Evolutionary conservation across 2,797 vertebrate genomes (phyloP).

Genomic region (Coilia nasus): DNA sequence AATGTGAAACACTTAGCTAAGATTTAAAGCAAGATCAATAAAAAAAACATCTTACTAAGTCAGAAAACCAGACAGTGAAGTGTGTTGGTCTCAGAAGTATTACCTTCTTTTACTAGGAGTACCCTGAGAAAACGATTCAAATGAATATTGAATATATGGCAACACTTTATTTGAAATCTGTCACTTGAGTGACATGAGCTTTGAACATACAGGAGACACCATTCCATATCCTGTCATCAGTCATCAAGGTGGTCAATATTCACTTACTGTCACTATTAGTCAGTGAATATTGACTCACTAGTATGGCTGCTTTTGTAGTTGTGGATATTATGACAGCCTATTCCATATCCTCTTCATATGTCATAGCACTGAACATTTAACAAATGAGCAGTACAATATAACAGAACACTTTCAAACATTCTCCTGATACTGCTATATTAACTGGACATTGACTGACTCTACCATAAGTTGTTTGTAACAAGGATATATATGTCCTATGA

Average conservation of each 20-base stretch:
- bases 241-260: not conserved
- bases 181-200: not conserved
- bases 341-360: not conserved
- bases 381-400: not conserved
- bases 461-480: not conserved
- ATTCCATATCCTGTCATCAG: not conserved
- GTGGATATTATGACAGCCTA: not conserved
- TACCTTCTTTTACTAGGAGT: not conserved
- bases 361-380: not conserved
- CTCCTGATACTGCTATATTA: not conserved
- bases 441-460: not conserved
- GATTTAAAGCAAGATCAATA: constrained; percentile 59
- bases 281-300: not conserved
- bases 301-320: not conserved
- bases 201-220: not conserved
- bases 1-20: constrained; percentile 43
- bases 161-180: not conserved
- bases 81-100: not conserved
- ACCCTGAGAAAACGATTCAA: not conserved
- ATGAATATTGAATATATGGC: constrained; percentile 3
- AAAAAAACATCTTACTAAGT: constrained; percentile 42
- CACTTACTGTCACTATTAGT: not conserved
- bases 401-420: not conserved
- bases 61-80: constrained; percentile 30
- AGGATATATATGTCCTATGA: not conserved